These are phyloP conservation scores for Lanius collurio DNA, from an alignment of 2,113 vertebrate species.

Conservation along the genomic window DNA sequence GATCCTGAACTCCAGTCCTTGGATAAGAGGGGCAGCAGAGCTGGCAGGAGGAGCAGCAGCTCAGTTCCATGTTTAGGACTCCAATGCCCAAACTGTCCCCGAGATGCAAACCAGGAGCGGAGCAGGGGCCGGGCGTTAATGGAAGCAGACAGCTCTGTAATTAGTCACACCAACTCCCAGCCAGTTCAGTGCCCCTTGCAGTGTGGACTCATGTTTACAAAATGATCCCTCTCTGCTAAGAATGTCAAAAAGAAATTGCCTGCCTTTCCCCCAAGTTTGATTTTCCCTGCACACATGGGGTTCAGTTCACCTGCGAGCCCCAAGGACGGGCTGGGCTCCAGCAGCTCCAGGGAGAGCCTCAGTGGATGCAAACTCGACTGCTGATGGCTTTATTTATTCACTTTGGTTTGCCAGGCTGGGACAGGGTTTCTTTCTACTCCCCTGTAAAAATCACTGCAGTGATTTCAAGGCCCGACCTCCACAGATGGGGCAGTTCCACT, in stretches of 20 bases:
- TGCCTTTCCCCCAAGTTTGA: neutral
- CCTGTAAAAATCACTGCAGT: neutral
- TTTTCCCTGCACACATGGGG: neutral
- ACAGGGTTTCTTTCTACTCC: neutral
- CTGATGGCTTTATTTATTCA: neutral
- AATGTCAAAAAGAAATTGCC: constrained; percentile 8
- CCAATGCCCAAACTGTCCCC: neutral
- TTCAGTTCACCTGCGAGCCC: neutral
- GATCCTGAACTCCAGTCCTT: neutral
- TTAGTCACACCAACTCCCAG: constrained; percentile 28
- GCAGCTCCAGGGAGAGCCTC: neutral
- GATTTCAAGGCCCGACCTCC: neutral
- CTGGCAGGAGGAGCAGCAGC: neutral
- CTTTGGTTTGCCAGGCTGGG: neutral
- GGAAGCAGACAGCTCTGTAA: constrained; percentile 59
- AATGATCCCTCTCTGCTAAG: constrained; percentile 4
- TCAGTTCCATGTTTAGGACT: neutral
- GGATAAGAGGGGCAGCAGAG: neutral
- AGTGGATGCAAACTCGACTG: neutral
- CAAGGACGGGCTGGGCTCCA: neutral
- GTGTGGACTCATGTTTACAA: neutral
- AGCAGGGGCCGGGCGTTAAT: neutral
- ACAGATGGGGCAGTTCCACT: neutral
- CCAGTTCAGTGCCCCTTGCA: constrained; percentile 40
- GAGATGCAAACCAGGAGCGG: neutral